Conservation (phyloP, 2,113 vertebrate species). For the Puffinus mauretanicus region DNA sequence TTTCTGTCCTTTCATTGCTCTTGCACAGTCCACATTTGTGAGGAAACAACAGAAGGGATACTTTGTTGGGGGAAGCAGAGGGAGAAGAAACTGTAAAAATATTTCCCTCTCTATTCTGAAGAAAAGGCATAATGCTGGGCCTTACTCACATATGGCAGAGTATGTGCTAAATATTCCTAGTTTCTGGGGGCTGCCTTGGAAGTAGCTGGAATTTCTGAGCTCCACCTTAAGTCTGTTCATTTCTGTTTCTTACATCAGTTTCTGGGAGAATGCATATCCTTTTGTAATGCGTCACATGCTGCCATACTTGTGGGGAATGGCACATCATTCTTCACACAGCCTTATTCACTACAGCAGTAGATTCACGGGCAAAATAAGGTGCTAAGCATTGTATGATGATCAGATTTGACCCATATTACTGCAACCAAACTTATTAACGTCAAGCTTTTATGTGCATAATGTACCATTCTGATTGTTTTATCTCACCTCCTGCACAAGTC, state of each 20-base stretch:
- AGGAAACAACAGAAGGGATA: neutral
- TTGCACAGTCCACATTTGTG: neutral
- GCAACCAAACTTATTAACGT: neutral
- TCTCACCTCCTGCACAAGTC: neutral
- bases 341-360: neutral
- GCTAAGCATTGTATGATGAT: neutral
- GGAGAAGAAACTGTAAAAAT: neutral
- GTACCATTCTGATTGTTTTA: neutral
- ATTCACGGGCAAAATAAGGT: neutral
- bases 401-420: neutral
- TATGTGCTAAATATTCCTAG: neutral
- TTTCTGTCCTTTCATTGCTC: neutral
- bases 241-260: neutral
- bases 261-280: neutral
- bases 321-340: neutral
- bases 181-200: neutral
- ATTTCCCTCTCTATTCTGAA: neutral
- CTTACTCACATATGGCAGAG: neutral
- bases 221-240: neutral
- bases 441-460: neutral
- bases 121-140: neutral
- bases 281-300: neutral
- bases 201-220: neutral
- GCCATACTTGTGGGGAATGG: neutral
- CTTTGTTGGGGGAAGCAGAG: neutral